Evolutionary conservation across 2,797 vertebrate species (phyloP), one percentile per base, ranked within the genome.

Genomic region (Bryconaethiops microstoma): DNA sequence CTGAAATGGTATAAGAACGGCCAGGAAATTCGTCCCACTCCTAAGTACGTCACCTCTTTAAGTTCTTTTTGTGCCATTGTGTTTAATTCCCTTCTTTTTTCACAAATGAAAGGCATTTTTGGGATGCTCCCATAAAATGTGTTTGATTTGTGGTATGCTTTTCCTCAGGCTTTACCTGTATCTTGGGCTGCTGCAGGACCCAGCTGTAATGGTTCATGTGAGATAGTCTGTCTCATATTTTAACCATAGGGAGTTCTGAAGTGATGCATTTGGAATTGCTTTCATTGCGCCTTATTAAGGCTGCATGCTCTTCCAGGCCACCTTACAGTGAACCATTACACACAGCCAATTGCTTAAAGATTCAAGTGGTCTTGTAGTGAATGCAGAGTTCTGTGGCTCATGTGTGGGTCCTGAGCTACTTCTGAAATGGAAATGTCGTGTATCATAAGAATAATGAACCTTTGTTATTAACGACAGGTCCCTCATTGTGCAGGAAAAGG

Each of bases 1-100:
- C 94, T 99, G 80, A 99, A 99, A 92, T 99, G 98, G 98, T 99
- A 97, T 91, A 99, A 99, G 95, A 99, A 99, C 65, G 98, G 98
- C 45, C 97, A 98, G 86, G 98, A 99, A 91, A 98, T 99, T 87
- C 95, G 97, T 64, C 96, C 98, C 7, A 92, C 93, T 86, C 96
- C 97, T 82, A 99, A 99, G 98, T 99, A 97, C 90, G 98, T 94
- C n/a, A 10, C 54, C 19, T 54, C 2, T 13, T 48, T 42, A 1
- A 69, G 35, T n/a, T 68, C 5, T 19, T 67, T 19, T n/a, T 29
- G 12, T 25, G 1, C 25, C 21, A 55, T 42, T 74, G 9, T 68
- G 42, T 71, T 81, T 54, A 4, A 19, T 67, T 75, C n/a, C 39
- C 68, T 76, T 42, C 4, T n/a, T 67, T 10, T 70, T 69, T 68